Conservation (phyloP, 2,113 vertebrate species). For the Cebidichthys violaceus region DNA sequence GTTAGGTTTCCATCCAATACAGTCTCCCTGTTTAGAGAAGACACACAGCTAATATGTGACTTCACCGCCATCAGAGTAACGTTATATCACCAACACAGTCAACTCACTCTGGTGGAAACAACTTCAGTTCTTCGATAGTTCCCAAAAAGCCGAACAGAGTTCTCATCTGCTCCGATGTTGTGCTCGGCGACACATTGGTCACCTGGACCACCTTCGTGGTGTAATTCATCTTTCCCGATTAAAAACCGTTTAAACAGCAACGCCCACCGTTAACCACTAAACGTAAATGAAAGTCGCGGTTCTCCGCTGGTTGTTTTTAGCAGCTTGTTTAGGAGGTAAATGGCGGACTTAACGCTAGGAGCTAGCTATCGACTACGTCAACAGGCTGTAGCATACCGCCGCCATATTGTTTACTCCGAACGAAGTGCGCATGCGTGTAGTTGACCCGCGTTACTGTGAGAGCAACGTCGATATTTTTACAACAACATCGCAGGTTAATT, state of each 20-base stretch:
- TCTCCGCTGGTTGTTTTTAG: not conserved
- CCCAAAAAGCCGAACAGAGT: slow-evolving; percentile 95
- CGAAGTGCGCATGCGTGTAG: slow-evolving; percentile 47
- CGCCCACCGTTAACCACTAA: not conserved
- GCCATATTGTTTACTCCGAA: slow-evolving; percentile 65
- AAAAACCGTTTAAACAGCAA: not conserved
- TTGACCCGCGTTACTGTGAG: not conserved
- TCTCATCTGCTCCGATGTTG: slow-evolving; percentile 95
- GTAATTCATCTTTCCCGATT: slow-evolving; percentile 82
- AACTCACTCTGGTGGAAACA: slow-evolving; percentile 95
- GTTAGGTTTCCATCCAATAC: rapidly evolving
- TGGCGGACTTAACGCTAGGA: not conserved
- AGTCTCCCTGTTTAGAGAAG: not conserved
- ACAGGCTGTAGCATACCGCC: slow-evolving; percentile 23
- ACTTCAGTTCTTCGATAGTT: slow-evolving; percentile 92
- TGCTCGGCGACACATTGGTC: slow-evolving; percentile 95
- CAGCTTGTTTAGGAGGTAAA: not conserved
- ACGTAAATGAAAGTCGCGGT: not conserved
- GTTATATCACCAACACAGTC: not conserved
- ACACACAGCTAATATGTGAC: rapidly evolving
- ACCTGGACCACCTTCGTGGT: slow-evolving; percentile 95
- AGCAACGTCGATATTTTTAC: not conserved
- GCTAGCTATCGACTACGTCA: slow-evolving; percentile 32
- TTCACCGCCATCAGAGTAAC: rapidly evolving
- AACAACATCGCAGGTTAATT: not conserved